Conservation (phyloP, 1,140 invertebrate species). For the Drosophila serrata region DNA sequence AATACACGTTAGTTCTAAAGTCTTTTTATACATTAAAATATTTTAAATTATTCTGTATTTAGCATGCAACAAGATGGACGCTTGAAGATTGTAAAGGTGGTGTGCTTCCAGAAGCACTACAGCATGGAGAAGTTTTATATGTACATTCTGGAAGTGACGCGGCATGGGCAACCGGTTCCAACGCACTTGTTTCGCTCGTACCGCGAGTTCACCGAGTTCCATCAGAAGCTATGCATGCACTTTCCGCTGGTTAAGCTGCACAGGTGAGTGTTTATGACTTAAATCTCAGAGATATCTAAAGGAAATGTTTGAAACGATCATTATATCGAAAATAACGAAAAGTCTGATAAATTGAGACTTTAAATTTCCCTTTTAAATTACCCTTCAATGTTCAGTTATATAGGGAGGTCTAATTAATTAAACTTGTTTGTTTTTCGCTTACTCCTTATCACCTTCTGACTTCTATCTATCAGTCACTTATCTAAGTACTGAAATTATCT, state of each 20-base stretch:
- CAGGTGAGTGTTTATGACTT: slow-evolving; percentile 87
- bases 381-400: not conserved
- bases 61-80: slow-evolving; percentile 96
- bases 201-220: slow-evolving; percentile 98
- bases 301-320: not conserved
- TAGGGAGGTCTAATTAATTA: not conserved
- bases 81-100: slow-evolving; percentile 93
- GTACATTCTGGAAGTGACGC: slow-evolving; percentile 95
- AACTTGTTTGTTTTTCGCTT: not conserved
- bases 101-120: slow-evolving; percentile 97
- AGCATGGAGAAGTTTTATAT: slow-evolving; percentile 99
- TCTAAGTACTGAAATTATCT: slow-evolving; percentile 25
- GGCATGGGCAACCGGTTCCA: slow-evolving; percentile 93
- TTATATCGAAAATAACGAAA: too few relatives aligned
- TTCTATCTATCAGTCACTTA: slow-evolving; percentile 19
- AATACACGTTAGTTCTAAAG: slow-evolving; percentile 92
- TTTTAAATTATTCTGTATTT: slow-evolving; percentile 48
- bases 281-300: not conserved
- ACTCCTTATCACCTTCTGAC: slow-evolving; percentile 1
- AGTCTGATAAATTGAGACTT: too few relatives aligned
- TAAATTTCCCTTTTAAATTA: too few relatives aligned
- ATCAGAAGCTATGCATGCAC: slow-evolving; percentile 96
- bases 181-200: slow-evolving; percentile 96
- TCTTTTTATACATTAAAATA: not conserved
- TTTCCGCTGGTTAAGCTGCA: slow-evolving; percentile 95